Percentiles rank a stretch among this genome's conserved stretches.
Evolutionary conservation across 2,113 vertebrate genomes (phyloP).

Genomic region (Orthochromis indermauri): DNA sequence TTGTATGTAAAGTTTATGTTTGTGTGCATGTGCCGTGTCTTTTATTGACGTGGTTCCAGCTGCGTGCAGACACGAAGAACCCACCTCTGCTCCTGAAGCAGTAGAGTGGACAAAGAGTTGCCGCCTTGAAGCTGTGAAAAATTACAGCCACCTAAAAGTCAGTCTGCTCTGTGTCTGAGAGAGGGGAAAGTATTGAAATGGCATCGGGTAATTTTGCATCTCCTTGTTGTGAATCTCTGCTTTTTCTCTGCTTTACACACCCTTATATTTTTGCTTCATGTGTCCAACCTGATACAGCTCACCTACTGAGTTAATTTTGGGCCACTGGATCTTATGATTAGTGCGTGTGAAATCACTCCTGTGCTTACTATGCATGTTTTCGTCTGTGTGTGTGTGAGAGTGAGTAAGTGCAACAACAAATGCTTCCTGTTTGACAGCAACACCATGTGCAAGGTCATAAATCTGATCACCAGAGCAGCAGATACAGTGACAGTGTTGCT

Average conservation of each 20-base stretch:
- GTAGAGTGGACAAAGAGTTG: conserved; percentile 2
- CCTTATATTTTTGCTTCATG: neutral
- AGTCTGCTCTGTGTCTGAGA: conserved; percentile 25
- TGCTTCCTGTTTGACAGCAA: conserved; percentile 39
- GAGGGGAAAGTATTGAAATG: conserved; percentile 9
- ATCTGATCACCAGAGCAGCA: conserved; percentile 47
- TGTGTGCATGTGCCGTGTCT: conserved; percentile 5
- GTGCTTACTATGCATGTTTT: neutral
- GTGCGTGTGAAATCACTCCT: neutral
- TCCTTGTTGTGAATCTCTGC: neutral
- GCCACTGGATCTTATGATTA: neutral
- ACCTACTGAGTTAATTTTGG: neutral
- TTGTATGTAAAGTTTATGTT: conserved; percentile 22
- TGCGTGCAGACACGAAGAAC: conserved; percentile 5
- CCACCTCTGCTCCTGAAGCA: conserved; percentile 41
- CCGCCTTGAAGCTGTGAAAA: conserved; percentile 31
- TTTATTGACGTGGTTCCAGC: conserved; percentile 30
- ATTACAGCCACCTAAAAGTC: conserved; percentile 32
- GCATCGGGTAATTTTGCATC: conserved; percentile 1
- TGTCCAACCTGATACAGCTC: neutral
- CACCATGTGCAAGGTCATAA: conserved; percentile 64
- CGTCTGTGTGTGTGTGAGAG: neutral
- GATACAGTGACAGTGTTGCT: conserved; percentile 34
- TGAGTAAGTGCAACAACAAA: neutral
- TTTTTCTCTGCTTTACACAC: conserved; percentile 5